phyloP scores from a whole-genome alignment of 2,113 vertebrate species.

The Pundamilia nyererei region DNA sequence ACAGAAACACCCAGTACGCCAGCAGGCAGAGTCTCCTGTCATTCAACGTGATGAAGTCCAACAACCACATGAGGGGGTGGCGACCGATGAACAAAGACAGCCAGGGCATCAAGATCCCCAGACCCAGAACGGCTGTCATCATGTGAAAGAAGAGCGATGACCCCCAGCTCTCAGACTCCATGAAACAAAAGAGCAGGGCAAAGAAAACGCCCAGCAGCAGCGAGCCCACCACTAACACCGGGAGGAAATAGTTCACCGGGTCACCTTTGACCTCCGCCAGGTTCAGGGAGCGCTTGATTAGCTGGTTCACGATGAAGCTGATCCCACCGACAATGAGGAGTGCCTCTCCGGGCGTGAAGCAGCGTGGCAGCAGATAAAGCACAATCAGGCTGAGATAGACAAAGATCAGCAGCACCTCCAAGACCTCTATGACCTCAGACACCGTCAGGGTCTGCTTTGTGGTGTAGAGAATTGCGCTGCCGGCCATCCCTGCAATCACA shows the following conservation, averaged over 20 bases:
- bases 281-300: constrained; percentile 91
- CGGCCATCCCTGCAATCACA: constrained; percentile 80
- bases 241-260: constrained; percentile 86
- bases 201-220: constrained; percentile 88
- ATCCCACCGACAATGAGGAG: constrained; percentile 83
- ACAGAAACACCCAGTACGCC: constrained; percentile 82
- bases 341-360: constrained; percentile 92
- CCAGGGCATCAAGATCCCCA: constrained; percentile 93
- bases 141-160: constrained; percentile 93
- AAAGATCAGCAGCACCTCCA: constrained; percentile 94
- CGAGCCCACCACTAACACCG: constrained; percentile 82
- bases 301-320: constrained; percentile 92
- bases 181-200: constrained; percentile 87
- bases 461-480: constrained; percentile 83
- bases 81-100: constrained; percentile 85
- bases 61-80: constrained; percentile 89
- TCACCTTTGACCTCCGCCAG: constrained; percentile 77
- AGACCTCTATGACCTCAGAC: constrained; percentile 93
- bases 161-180: constrained; percentile 94
- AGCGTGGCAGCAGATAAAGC: constrained; percentile 88
- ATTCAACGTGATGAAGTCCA: constrained; percentile 82
- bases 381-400: constrained; percentile 95
- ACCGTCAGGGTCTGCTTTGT: constrained; percentile 88
- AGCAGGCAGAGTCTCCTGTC: constrained; percentile 80
- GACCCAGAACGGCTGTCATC: constrained; percentile 85